Base-by-base conservation (phyloP, 2,113 vertebrate genomes). In the Tonatia bakeri region DNA sequence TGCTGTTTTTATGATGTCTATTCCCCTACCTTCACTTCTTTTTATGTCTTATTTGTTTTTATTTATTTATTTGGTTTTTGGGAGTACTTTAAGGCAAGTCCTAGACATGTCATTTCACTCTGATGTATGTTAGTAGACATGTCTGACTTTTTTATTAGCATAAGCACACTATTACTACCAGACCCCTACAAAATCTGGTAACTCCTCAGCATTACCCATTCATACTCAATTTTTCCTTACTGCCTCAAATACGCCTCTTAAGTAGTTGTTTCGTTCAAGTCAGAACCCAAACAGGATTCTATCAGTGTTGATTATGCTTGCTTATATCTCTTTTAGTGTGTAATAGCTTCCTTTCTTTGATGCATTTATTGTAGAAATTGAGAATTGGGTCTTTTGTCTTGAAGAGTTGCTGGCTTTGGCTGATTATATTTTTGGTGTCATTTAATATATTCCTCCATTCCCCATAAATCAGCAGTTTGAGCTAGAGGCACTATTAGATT, bases 1-100 rank as follows among this genome's bases (percentile, higher is more conserved):
- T 92, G 88, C 45, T 72, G 24, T 61, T 95, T 81, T 92, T 90
- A 84, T 92, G 92, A 87, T 81, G 70, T 87, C 38, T 80, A 33
- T 61, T 75, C 3, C 5, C 33, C 36, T 80, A 50, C 43, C 28
- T 43, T 96, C 26, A 77, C 80, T 67, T 82, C 64, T 86, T 91
- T 70, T 16, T 4, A 82, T 9, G 50, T 54, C 36, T 80, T 81
- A 43, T 45, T 92, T 86, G 33, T 33, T 76, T 92, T 87, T 54
- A 50, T 77, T 61, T 82, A 52, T 47, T 86, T 69, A 82, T 82
- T 88, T 96, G 67, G 67, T 69, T 92, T 40, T 70, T 64, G 26
- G 50, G 40, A n/a, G 1, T 76, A 87, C 70, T 95, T 96, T 80
- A 64, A 87, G 92, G 28, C 24, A 94, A 90, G 92, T 90, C 84